A percentile compares a stretch with the other conserved stretches of the same genome.
Conservation (phyloP, 1,140 invertebrate genomes). For the Drosophila nebulosa region DNA sequence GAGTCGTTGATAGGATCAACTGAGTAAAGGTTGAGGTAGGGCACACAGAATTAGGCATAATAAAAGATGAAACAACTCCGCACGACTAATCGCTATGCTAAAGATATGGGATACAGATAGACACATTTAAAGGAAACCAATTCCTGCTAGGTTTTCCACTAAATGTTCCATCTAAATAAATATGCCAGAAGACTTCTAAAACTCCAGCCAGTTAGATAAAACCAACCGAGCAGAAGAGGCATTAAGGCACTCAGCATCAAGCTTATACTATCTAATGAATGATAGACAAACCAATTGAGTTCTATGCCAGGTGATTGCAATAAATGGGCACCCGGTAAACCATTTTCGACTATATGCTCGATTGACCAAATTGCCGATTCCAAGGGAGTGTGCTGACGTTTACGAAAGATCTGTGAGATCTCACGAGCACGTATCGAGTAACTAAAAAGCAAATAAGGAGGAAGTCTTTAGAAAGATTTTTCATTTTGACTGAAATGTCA, state of each 20-base stretch:
- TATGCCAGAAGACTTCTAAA: no score
- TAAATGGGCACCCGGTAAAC: constrained; percentile 80
- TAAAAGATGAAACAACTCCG: no score
- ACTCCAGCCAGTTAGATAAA: no score
- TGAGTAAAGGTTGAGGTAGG: no score
- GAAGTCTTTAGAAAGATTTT: not conserved
- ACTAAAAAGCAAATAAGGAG: constrained; percentile 55
- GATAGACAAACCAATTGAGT: constrained; percentile 74
- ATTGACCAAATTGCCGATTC: constrained; percentile 87
- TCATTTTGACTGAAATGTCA: not conserved
- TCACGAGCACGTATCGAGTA: constrained; percentile 81
- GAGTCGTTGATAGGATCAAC: no score
- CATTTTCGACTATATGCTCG: constrained; percentile 84
- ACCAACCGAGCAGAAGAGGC: not conserved
- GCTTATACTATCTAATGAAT: constrained; percentile 62
- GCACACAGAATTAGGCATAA: no score
- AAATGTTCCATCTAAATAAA: no score
- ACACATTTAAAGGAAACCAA: no score
- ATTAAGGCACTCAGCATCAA: constrained; percentile 12
- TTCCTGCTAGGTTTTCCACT: no score
- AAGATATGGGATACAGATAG: no score
- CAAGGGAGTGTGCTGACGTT: constrained; percentile 84
- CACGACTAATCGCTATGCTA: no score
- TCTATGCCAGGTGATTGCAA: constrained; percentile 81
- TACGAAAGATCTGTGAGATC: constrained; percentile 84